These are phyloP conservation scores for Caradrina clavipalpis DNA, from an alignment of 2,888 invertebrate species.

Conservation along the genomic window DNA sequence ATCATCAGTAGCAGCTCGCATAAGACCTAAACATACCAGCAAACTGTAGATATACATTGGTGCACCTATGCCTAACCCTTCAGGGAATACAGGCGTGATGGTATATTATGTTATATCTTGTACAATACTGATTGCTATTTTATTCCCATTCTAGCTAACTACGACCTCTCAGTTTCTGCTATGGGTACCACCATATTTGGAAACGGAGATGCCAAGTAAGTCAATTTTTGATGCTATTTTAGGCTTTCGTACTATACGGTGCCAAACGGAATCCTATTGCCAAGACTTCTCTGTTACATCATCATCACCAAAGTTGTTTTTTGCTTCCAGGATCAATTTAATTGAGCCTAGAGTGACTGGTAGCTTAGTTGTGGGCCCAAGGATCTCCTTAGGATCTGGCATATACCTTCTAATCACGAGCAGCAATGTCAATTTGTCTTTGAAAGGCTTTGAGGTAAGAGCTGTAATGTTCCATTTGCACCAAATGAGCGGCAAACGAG, in stretches of 20 bases:
- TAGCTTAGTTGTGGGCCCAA: slow-evolving; percentile 48
- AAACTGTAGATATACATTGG: too few species aligned
- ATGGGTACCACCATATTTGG: slow-evolving; percentile 62
- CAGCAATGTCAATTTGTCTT: slow-evolving; percentile 42
- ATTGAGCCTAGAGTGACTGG: slow-evolving; percentile 53
- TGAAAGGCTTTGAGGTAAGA: slow-evolving; percentile 57
- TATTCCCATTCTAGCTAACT: slow-evolving; percentile 46
- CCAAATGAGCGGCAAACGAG: too few species aligned
- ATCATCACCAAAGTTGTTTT: neutral
- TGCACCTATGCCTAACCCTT: too few species aligned
- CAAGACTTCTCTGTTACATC: too few species aligned
- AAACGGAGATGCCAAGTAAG: slow-evolving; percentile 60
- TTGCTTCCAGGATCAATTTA: slow-evolving; percentile 48
- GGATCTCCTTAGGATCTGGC: slow-evolving; percentile 40
- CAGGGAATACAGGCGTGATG: too few species aligned
- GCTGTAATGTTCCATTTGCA: too few species aligned
- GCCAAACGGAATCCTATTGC: too few species aligned
- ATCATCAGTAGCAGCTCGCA: too few species aligned
- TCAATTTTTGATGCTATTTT: neutral
- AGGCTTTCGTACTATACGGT: neutral
- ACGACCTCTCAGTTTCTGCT: slow-evolving; percentile 56
- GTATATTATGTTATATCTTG: too few species aligned
- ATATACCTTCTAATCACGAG: slow-evolving; percentile 39
- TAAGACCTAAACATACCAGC: too few species aligned
- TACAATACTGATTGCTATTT: neutral